Percentiles rank a stretch among this genome's conserved stretches.
phyloP scores from a whole-genome alignment of 1,140 invertebrate species.

The Cydia fagiglandana region DNA sequence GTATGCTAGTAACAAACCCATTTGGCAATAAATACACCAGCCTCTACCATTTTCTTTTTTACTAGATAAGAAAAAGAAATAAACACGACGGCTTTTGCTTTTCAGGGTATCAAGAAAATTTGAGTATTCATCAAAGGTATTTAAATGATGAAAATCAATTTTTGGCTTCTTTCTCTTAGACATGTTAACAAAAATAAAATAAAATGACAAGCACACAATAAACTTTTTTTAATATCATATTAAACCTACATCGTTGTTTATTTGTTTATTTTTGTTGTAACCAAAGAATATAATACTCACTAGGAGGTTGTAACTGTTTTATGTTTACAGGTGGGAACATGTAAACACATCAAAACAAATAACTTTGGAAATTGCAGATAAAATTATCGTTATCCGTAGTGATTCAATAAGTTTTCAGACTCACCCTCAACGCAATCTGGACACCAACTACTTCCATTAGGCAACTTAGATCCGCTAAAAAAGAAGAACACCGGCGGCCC shows the following conservation, averaged over 20 bases:
- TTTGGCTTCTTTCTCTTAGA: conserved; percentile 39
- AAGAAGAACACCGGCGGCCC: conserved; percentile 80
- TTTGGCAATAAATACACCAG: conserved; percentile 70
- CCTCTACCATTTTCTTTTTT: conserved; percentile 68
- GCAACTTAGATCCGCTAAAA: conserved; percentile 83
- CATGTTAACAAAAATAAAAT: conserved; percentile 31
- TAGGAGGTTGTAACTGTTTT: neutral
- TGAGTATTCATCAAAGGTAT: conserved; percentile 57
- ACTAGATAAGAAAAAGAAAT: conserved; percentile 61
- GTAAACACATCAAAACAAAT: neutral
- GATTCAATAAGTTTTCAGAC: neutral
- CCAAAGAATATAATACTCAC: no score
- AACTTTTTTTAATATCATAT: neutral
- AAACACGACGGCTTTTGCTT: conserved; percentile 45
- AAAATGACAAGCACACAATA: neutral
- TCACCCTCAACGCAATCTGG: conserved; percentile 85
- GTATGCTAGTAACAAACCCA: conserved; percentile 51
- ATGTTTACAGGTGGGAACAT: neutral
- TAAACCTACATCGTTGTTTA: neutral
- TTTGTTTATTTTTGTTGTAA: no score
- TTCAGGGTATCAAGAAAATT: conserved; percentile 50
- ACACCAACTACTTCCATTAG: conserved; percentile 86
- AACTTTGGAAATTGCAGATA: neutral
- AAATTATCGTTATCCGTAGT: neutral
- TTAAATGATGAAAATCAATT: conserved; percentile 45